Evolutionary conservation across 1,140 invertebrate species (phyloP).

Genomic region (Leptoteleia sp.): DNA sequence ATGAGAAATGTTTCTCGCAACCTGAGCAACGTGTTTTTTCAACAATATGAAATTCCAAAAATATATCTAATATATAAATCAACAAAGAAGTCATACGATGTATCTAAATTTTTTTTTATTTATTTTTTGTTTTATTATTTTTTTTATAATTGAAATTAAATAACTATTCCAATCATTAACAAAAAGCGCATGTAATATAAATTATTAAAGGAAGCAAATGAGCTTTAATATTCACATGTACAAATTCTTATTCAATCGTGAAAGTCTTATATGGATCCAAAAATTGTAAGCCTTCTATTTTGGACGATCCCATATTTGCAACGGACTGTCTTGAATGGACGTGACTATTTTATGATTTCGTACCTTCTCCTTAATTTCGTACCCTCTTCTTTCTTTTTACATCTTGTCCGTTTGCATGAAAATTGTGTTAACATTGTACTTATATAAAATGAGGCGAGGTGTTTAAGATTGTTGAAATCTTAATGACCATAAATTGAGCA

Average conservation of each 20-base stretch:
- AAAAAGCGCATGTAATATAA: constrained; percentile 45
- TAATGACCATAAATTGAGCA: constrained; percentile 63
- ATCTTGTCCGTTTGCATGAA: constrained; percentile 34
- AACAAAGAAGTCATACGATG: constrained; percentile 46
- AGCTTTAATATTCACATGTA: constrained; percentile 24
- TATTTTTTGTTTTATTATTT: constrained; percentile 2
- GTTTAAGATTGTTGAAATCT: constrained; percentile 49
- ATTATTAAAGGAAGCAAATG: constrained; percentile 55
- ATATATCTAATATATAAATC: constrained; percentile 33
- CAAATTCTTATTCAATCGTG: constrained; percentile 32
- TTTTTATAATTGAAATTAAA: constrained; percentile 42
- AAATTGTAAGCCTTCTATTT: constrained; percentile 39
- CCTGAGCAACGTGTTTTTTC: constrained; percentile 23
- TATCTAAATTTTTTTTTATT: constrained; percentile 19
- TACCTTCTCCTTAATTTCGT: constrained; percentile 4
- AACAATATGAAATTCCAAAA: constrained; percentile 35
- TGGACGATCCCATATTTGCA: constrained; percentile 47
- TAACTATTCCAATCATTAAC: constrained; percentile 49
- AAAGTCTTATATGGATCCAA: constrained; percentile 18
- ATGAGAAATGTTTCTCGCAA: constrained; percentile 37
- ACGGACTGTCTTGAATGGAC: constrained; percentile 54
- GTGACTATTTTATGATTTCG: constrained; percentile 23
- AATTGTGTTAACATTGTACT: constrained; percentile 57
- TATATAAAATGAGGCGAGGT: constrained; percentile 48
- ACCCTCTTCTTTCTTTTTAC: constrained; percentile 34